A percentile compares a stretch with the other conserved stretches of the same genome.
phyloP scores from a whole-genome alignment of 1,140 invertebrate genomes.

The Drosophila sp. region DNA sequence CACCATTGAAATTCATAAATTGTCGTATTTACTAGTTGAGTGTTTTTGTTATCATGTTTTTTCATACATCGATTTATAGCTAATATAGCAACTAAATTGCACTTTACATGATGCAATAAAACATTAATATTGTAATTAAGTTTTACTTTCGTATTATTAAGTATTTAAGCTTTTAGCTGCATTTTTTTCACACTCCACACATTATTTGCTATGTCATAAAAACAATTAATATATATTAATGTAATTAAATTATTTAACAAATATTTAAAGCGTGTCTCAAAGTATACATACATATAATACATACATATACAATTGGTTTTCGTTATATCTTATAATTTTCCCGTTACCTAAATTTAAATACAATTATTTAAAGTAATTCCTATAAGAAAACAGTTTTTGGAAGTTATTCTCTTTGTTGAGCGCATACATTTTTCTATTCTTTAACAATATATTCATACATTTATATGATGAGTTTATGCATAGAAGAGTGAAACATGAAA shows the following conservation, averaged over 20 bases:
- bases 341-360: slow-evolving; percentile 63
- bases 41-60: slow-evolving; percentile 33
- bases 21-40: slow-evolving; percentile 38
- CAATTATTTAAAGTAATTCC: slow-evolving; percentile 69
- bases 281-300: slow-evolving; percentile 60
- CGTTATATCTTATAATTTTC: slow-evolving; percentile 25
- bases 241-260: slow-evolving; percentile 70
- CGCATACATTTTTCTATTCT: slow-evolving; percentile 52
- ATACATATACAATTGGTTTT: slow-evolving; percentile 31
- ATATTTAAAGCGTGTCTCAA: slow-evolving; percentile 71
- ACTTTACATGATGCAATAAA: slow-evolving; percentile 59
- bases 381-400: slow-evolving; percentile 58
- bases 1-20: slow-evolving; percentile 61
- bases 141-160: slow-evolving; percentile 21
- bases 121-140: slow-evolving; percentile 48
- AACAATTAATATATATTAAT: slow-evolving; percentile 51
- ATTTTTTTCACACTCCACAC: slow-evolving; percentile 56
- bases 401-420: slow-evolving; percentile 53
- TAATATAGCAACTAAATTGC: slow-evolving; percentile 26
- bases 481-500: slow-evolving; percentile 68
- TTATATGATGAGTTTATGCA: slow-evolving; percentile 35
- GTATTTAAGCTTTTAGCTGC: slow-evolving; percentile 66
- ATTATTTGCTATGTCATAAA: slow-evolving; percentile 60
- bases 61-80: slow-evolving; percentile 60
- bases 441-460: slow-evolving; percentile 38